Conservation (phyloP, 2,113 vertebrate genomes). For the Istiophorus platypterus region DNA sequence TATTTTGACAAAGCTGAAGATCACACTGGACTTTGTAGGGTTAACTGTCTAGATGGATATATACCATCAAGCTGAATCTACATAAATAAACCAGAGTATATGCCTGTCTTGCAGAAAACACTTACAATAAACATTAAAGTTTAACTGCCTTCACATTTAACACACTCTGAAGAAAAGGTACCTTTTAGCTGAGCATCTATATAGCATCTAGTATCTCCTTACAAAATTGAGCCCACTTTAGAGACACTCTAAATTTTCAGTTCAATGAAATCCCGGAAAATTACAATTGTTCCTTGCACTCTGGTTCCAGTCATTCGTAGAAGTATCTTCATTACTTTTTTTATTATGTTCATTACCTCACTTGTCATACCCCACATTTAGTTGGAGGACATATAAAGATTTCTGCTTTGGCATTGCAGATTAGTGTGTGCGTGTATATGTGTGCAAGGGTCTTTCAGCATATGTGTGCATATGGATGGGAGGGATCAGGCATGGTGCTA, state of each 20-base stretch:
- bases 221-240: constrained; percentile 8
- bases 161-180: constrained; percentile 4
- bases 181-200: neutral
- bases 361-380: constrained; percentile 26
- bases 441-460: neutral
- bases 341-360: constrained; percentile 35
- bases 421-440: neutral
- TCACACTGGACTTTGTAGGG: neutral
- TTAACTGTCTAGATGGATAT: neutral
- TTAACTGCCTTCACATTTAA: constrained; percentile 9
- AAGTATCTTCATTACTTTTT: constrained; percentile 43
- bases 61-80: neutral
- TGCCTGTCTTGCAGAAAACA: neutral
- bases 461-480: constrained; percentile 7
- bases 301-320: constrained; percentile 9
- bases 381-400: constrained; percentile 26
- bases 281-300: constrained; percentile 13
- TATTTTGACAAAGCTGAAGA: neutral
- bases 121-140: neutral
- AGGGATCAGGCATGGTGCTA: constrained; percentile 1
- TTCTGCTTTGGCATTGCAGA: neutral
- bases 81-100: neutral
- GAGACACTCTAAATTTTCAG: constrained; percentile 11
- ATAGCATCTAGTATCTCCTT: neutral
- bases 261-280: constrained; percentile 19